A percentile compares a stretch with the other conserved stretches of the same genome.
These are phyloP conservation scores for Aspidiotus rigidus DNA, from an alignment of 2,888 invertebrate genomes.

Conservation along the genomic window DNA sequence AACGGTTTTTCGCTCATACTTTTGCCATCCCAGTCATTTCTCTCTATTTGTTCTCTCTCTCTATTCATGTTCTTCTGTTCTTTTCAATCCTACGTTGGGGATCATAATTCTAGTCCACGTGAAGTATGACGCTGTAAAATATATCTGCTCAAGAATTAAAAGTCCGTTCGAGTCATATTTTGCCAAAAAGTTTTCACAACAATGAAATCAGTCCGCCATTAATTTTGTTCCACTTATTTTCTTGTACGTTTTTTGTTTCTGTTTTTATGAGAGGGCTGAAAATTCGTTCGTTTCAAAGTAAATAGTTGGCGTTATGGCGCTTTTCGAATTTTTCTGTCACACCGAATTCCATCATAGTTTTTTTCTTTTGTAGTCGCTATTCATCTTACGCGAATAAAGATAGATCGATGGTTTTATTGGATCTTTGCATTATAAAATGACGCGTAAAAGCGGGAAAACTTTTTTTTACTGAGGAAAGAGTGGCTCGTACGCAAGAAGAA, in stretches of 20 bases:
- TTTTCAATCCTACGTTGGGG: constrained; percentile 18
- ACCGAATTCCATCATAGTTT: too few species aligned
- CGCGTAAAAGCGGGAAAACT: too few species aligned
- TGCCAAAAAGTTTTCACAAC: constrained; percentile 29
- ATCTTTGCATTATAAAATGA: too few species aligned
- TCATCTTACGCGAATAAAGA: too few species aligned
- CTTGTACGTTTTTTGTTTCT: neutral
- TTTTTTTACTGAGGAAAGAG: too few species aligned
- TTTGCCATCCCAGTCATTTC: constrained; percentile 31
- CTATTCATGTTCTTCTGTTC: neutral
- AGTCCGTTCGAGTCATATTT: constrained; percentile 27
- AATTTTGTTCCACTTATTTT: constrained; percentile 5
- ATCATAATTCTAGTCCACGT: constrained; percentile 27
- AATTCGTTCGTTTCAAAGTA: too few species aligned
- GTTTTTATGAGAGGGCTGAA: neutral
- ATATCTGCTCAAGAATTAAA: neutral
- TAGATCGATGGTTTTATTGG: too few species aligned
- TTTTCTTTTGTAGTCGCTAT: too few species aligned
- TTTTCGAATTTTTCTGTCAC: too few species aligned
- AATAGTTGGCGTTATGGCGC: too few species aligned
- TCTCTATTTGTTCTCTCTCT: constrained; percentile 17
- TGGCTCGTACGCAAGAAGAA: too few species aligned
- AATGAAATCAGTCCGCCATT: constrained; percentile 7
- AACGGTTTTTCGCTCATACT: constrained; percentile 33
- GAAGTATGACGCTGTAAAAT: neutral